phyloP scores from a whole-genome alignment of 2,888 invertebrate genomes.

The Hemicrepidius hirtus region DNA sequence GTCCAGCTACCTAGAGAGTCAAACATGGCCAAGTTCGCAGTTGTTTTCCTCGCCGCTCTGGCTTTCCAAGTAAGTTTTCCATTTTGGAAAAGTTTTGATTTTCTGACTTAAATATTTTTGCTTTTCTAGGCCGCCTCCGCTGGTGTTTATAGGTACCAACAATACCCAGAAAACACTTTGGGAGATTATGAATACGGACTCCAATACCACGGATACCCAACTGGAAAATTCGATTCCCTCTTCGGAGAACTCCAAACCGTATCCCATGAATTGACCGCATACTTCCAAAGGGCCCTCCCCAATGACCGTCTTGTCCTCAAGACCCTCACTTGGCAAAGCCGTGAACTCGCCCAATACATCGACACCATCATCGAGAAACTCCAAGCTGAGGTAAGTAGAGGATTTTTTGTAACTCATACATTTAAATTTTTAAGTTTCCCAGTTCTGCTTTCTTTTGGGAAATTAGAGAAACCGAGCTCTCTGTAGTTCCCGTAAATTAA shows the following conservation, averaged over 20 bases:
- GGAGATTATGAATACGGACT: neutral
- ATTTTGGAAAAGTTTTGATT: neutral
- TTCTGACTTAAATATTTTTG: neutral
- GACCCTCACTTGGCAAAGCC: conserved; percentile 9
- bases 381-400: conserved; percentile 20
- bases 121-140: conserved; percentile 27
- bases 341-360: conserved; percentile 19
- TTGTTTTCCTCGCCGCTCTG: conserved; percentile 56
- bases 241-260: conserved; percentile 19
- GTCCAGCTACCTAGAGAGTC: neutral
- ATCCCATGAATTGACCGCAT: conserved; percentile 5
- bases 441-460: no score
- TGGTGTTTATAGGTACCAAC: neutral
- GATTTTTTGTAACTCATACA: neutral
- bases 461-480: no score
- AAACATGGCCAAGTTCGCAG: conserved; percentile 58
- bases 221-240: neutral
- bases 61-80: conserved; percentile 58
- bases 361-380: conserved; percentile 27
- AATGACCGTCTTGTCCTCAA: conserved; percentile 13
- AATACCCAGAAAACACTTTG: neutral
- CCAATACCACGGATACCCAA: conserved; percentile 54
- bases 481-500: no score
- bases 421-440: no score
- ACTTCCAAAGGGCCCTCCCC: conserved; percentile 29